Conservation (phyloP, 2,888 invertebrate species). For the Nephrotoma flavescens region DNA sequence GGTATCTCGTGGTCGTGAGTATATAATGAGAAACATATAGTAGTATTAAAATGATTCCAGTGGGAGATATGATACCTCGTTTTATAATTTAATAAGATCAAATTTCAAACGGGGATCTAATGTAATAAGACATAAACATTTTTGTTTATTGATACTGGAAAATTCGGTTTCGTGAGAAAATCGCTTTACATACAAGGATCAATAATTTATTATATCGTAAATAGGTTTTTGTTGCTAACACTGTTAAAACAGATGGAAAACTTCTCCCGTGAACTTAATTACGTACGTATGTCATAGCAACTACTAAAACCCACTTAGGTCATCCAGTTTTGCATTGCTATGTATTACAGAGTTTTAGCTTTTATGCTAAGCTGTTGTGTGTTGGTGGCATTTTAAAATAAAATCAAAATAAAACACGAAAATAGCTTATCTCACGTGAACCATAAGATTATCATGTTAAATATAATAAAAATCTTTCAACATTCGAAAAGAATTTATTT, state of each 20-base stretch:
- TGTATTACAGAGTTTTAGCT: background rate
- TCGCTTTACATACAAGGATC: no score
- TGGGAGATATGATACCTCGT: no score
- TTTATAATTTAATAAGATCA: background rate
- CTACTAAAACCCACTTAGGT: background rate
- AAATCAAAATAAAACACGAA: background rate
- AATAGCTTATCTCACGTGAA: background rate
- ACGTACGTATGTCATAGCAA: background rate
- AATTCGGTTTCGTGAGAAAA: no score
- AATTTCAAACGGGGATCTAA: background rate
- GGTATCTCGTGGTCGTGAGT: background rate
- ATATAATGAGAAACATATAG: background rate
- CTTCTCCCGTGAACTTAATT: background rate
- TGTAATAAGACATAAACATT: no score
- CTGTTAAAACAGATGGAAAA: no score
- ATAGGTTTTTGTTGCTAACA: no score
- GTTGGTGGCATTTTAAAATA: background rate
- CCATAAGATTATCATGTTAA: background rate
- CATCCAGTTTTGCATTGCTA: background rate
- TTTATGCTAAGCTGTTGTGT: background rate
- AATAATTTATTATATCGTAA: no score
- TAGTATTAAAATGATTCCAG: no score
- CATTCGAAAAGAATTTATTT: background rate
- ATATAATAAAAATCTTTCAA: background rate
- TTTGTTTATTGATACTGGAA: no score